These are phyloP conservation scores for Thamnophis elegans DNA, from an alignment of 2,797 vertebrate species.

Conservation along the genomic window DNA sequence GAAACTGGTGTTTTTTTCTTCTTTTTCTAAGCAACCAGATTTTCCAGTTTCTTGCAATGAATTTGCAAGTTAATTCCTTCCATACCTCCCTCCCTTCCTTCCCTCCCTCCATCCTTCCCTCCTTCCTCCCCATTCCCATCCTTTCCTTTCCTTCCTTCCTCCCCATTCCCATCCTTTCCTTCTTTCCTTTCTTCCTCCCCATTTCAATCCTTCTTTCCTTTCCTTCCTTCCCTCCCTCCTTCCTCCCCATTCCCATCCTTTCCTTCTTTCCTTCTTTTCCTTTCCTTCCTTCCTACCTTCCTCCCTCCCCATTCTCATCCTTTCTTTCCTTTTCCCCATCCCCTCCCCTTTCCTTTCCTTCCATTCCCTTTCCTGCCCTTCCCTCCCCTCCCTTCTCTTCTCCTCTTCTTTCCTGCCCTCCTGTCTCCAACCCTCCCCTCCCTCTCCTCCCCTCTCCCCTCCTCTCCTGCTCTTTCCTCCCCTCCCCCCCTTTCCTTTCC, in stretches of 20 bases:
- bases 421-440: rapidly evolving
- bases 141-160: background rate
- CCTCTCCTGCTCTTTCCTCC: too few species aligned
- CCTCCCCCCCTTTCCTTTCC: background rate
- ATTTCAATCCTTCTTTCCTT: too few species aligned
- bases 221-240: too few species aligned
- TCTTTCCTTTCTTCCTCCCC: background rate
- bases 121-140: background rate
- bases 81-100: rapidly evolving
- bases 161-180: rapidly evolving
- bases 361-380: rapidly evolving
- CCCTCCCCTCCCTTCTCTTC: too few species aligned
- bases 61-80: background rate
- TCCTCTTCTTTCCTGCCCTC: too few species aligned
- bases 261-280: background rate
- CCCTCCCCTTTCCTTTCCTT: background rate
- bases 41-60: background rate
- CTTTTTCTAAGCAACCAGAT: background rate
- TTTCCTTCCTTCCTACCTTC: background rate
- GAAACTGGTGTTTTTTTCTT: background rate
- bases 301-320: background rate
- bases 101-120: background rate
- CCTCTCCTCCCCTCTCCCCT: rapidly evolving
- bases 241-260: too few species aligned
- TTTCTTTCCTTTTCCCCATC: background rate